Evolutionary conservation across 2,888 invertebrate species (phyloP), one percentile per base, ranked within the genome.

Genomic region (Troglohyphantes excavatus): DNA sequence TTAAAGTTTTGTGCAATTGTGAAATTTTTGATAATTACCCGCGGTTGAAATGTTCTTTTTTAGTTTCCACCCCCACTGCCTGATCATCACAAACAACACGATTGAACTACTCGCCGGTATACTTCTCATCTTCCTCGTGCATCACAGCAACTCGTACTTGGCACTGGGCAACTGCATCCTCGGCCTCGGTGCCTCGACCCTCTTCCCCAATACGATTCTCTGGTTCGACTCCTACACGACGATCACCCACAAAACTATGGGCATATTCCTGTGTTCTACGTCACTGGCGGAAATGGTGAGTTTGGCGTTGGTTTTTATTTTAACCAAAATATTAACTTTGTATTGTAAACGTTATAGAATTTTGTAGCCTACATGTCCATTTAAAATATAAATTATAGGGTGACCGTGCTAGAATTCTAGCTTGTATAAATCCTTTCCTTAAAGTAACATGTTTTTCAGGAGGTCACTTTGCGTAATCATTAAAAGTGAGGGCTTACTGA

Each of bases 241-340:
- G 13, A 7, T 84, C 0, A 75, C 63, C 13, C 29, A 75, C 9
- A 27, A 61, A 11, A 65, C 19, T 6, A 73, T 84, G 33, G 63
- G 11, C 2, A 21, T 73, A 0, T 9, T 84, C 9, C 33, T 84
- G 1, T 21, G 73, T 2, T n/a, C 26, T 17, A 17, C 26, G 2
- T 17, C 65, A 0, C 7, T 75, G 0, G 43, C 73, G 6, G 84
- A 84, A 65, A 63, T 84, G 84, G 84, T 84, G 23, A 53, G 53
- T 21, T 65, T 26, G n/a, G n/a, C n/a, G n/a, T n/a, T n/a, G n/a
- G n/a, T n/a, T n/a, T n/a, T n/a, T n/a, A n/a, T n/a, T n/a, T n/a
- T n/a, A n/a, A n/a, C n/a, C n/a, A n/a, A n/a, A n/a, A n/a, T n/a
- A n/a, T n/a, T n/a, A n/a, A n/a, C n/a, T n/a, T n/a, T n/a, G n/a